Base-by-base conservation (phyloP, 2,113 vertebrate genomes). In the Aspiorhynchus laticeps region DNA sequence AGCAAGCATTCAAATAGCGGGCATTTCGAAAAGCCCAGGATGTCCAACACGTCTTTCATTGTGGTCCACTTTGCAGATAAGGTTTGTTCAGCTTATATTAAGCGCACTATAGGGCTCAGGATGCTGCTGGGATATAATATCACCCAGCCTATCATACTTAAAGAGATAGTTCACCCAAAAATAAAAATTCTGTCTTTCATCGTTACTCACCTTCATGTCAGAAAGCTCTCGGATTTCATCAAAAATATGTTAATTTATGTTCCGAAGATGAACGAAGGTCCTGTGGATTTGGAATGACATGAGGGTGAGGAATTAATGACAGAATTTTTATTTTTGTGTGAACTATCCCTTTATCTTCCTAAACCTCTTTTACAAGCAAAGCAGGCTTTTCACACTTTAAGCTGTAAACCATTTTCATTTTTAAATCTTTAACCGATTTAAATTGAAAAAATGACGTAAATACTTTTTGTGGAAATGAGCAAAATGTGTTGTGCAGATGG, bases 21-120 rank as follows among this genome's bases (percentile, higher is more conserved):
- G 3, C 96, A 98, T 92, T 98, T 98, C 85, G 95, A 97, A 92
- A 98, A 98, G 33, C 97, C 97, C 8, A 95, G 97, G 7, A 97
- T 98, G 96, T 98, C 97, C 91, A 98, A 97, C 91, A 91, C 61
- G 0, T 95, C 97, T 43, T 98, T 98, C 91, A 96, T 97, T 61
- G 91, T 98, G 26, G 21, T 94, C 4, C 97, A 98, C 92, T 98
- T 98, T 67, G 97, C 97, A 2, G 97, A 98, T 65, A 95, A 96
- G 96, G 97, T 97, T 4, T 9, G 89, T 81, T 56, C 19, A 19
- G 36, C 31, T 73, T 14, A 24, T 53, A 33, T 11, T 78, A 53
- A 28, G 21, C 7, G 5, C 41, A 14, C 8, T 65, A 43, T 67
- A 63, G 43, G 51, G 31, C 21, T 38, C 31, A 14, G 78, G 10